phyloP scores from a whole-genome alignment of 2,113 vertebrate species.

The Cynoglossus semilaevis region DNA sequence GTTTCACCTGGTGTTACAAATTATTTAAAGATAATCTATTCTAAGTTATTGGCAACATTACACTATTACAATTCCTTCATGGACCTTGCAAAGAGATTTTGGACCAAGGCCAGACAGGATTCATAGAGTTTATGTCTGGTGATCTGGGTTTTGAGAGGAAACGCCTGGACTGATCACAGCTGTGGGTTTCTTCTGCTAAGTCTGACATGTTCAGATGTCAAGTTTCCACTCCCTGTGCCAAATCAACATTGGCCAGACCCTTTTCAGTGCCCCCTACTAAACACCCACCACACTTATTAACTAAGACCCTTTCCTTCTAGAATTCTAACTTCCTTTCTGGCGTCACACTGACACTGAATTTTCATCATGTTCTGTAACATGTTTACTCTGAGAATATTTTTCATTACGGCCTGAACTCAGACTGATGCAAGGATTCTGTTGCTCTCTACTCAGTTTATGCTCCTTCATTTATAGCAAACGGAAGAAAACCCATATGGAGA shows the following conservation, averaged over 20 bases:
- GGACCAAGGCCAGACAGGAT: slow-evolving; percentile 40
- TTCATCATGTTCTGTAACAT: slow-evolving; percentile 2
- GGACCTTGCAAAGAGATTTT: not conserved
- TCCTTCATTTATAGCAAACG: not conserved
- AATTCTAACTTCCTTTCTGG: not conserved
- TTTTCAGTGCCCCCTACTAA: slow-evolving; percentile 8
- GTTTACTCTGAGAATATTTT: not conserved
- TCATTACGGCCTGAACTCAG: not conserved
- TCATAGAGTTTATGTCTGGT: slow-evolving; percentile 61
- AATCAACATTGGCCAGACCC: slow-evolving; percentile 44
- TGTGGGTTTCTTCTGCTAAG: slow-evolving; percentile 34
- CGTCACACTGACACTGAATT: slow-evolving; percentile 10
- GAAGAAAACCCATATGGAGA: no score
- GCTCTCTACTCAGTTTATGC: not conserved
- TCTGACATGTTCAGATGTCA: slow-evolving; percentile 28
- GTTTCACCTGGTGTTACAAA: no score
- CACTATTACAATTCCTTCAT: not conserved
- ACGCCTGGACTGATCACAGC: slow-evolving; percentile 42
- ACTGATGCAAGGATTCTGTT: no score
- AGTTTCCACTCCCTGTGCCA: slow-evolving; percentile 53
- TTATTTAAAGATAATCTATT: no score
- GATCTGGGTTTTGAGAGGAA: slow-evolving; percentile 25
- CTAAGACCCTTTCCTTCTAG: not conserved
- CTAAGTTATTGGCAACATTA: no score
- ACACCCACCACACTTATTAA: no score